Conservation (phyloP, 2,113 vertebrate genomes). For the Geococcyx californianus region DNA sequence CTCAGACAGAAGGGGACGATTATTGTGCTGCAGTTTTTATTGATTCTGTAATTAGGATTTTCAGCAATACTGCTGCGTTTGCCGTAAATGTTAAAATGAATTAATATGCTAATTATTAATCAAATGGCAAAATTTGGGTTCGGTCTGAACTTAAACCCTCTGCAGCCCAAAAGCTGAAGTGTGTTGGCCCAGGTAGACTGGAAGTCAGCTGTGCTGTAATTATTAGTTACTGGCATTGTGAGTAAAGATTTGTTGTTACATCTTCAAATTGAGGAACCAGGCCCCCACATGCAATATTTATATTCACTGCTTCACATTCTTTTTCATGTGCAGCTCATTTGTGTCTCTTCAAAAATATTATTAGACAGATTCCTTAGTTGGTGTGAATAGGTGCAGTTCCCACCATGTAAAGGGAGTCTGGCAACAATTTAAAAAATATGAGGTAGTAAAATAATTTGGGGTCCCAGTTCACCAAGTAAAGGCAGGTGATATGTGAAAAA, state of each 20-base stretch:
- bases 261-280: not conserved
- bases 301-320: not conserved
- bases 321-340: slow-evolving; percentile 39
- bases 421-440: not conserved
- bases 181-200: not conserved
- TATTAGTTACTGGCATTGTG: not conserved
- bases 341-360: not conserved
- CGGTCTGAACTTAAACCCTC: not conserved
- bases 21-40: slow-evolving; percentile 58
- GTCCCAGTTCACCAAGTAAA: slow-evolving; percentile 6
- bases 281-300: not conserved
- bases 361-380: not conserved
- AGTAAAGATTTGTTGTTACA: not conserved
- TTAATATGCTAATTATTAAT: slow-evolving; percentile 28
- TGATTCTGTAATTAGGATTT: slow-evolving; percentile 60
- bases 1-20: slow-evolving; percentile 52
- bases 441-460: slow-evolving; percentile 7
- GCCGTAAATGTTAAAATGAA: not conserved
- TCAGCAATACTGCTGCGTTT: not conserved
- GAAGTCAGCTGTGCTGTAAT: not conserved
- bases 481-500: not conserved
- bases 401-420: not conserved
- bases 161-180: not conserved
- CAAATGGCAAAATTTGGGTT: not conserved
- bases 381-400: slow-evolving; percentile 5